Percentiles rank a stretch among this genome's conserved stretches.
Evolutionary conservation across 1,140 invertebrate genomes (phyloP).

Genomic region (Lasioglossum baleicum): DNA sequence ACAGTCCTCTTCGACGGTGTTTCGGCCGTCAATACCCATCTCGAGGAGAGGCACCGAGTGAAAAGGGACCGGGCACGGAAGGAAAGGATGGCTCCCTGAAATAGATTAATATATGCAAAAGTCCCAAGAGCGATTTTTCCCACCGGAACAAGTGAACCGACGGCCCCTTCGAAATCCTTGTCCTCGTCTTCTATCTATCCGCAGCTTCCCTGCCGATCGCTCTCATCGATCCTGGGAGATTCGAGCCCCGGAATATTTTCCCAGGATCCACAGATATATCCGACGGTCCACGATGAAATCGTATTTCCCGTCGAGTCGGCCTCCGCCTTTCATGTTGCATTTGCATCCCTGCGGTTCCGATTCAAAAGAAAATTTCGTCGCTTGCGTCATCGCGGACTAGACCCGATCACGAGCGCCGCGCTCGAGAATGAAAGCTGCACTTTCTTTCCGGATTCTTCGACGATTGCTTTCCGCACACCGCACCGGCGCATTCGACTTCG

Average conservation of each 20-base stretch:
- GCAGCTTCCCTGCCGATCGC: conserved; percentile 7
- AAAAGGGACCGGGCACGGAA: conserved; percentile 55
- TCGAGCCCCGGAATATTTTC: conserved; percentile 36
- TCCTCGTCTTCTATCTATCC: conserved; percentile 70
- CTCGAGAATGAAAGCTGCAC: neutral
- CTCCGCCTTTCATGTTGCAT: neutral
- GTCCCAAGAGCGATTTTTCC: conserved; percentile 64
- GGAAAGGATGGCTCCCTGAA: conserved; percentile 66
- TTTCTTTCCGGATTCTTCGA: conserved; percentile 1
- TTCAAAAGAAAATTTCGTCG: neutral
- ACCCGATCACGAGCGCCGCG: neutral
- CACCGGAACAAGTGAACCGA: conserved; percentile 71
- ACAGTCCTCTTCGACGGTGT: conserved; percentile 60
- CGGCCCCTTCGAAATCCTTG: conserved; percentile 11
- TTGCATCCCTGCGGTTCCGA: neutral
- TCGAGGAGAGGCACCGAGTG: conserved; percentile 28
- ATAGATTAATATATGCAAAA: conserved; percentile 79
- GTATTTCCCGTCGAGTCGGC: neutral
- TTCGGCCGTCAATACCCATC: conserved; percentile 53
- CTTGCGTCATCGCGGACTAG: neutral
- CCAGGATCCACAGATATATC: conserved; percentile 35
- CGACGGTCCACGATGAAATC: neutral
- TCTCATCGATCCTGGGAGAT: conserved; percentile 33
- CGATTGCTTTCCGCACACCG: neutral
- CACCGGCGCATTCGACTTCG: too few species aligned